Evolutionary conservation across 1,140 invertebrate genomes (phyloP).

Genomic region (Bombyx mandarina): DNA sequence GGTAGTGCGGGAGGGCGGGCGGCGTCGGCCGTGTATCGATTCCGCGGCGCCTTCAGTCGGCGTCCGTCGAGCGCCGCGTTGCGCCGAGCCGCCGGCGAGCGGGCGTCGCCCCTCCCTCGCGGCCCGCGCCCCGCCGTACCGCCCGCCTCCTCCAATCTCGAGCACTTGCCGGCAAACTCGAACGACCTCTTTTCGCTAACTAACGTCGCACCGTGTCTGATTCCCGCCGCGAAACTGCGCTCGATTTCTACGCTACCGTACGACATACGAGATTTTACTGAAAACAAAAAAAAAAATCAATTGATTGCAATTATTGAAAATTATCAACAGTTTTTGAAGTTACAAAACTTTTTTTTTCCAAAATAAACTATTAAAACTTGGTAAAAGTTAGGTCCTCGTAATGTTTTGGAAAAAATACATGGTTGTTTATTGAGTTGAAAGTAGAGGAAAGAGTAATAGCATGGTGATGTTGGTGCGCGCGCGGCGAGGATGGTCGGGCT

Average conservation of each 20-base stretch:
- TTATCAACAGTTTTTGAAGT: not conserved
- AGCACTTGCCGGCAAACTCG: constrained; percentile 63
- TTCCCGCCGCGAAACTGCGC: constrained; percentile 58
- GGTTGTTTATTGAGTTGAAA: not conserved
- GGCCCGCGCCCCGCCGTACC: constrained; percentile 31
- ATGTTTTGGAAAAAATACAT: too few species aligned
- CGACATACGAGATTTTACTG: not conserved
- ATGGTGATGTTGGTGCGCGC: constrained; percentile 38
- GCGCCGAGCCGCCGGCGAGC: constrained; percentile 60
- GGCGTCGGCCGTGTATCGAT: constrained; percentile 56
- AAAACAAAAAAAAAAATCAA: not conserved
- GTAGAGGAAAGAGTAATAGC: constrained; percentile 20
- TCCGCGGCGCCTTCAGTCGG: constrained; percentile 61
- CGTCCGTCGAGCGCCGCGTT: constrained; percentile 64
- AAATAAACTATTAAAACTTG: too few species aligned
- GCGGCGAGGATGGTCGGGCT: constrained; percentile 27
- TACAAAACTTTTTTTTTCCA: too few species aligned
- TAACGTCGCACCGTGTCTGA: constrained; percentile 60
- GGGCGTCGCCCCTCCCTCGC: constrained; percentile 50
- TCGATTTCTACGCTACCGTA: constrained; percentile 31
- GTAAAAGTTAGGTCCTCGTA: too few species aligned
- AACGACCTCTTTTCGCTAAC: constrained; percentile 64
- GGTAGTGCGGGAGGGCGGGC: constrained; percentile 47
- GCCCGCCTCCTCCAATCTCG: constrained; percentile 39
- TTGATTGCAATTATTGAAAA: not conserved